These are phyloP conservation scores for Carassius auratus DNA, from an alignment of 2,113 vertebrate species.

Conservation along the genomic window DNA sequence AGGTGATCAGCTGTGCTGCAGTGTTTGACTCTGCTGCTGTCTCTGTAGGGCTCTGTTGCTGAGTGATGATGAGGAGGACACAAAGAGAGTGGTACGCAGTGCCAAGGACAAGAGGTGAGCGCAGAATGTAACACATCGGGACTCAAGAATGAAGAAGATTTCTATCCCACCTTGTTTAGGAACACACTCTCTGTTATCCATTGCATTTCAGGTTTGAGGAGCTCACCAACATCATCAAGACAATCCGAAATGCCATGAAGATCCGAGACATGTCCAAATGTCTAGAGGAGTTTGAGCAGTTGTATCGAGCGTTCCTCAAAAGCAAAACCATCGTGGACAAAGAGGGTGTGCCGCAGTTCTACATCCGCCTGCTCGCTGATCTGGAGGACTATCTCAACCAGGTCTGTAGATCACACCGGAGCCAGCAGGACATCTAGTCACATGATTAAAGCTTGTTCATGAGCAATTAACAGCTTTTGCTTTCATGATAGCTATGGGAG, in stretches of 20 bases:
- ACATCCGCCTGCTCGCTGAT: conserved; percentile 87
- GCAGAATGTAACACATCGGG: too few relatives aligned
- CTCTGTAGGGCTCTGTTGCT: conserved; percentile 79
- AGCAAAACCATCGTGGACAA: conserved; percentile 92
- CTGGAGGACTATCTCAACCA: conserved; percentile 90
- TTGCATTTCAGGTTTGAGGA: conserved; percentile 83
- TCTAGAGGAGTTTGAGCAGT: conserved; percentile 89
- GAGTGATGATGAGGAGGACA: conserved; percentile 93
- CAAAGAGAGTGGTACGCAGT: conserved; percentile 89
- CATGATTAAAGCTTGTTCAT: not conserved
- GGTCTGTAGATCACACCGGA: conserved; percentile 64
- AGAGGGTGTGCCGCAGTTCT: conserved; percentile 87
- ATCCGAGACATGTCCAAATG: conserved; percentile 91
- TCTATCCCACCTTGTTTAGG: too few relatives aligned
- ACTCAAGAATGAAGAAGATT: too few relatives aligned
- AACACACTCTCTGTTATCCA: not conserved
- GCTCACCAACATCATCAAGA: conserved; percentile 89
- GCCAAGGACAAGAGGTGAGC: conserved; percentile 89
- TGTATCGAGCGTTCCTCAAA: conserved; percentile 88
- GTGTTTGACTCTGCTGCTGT: too few relatives aligned
- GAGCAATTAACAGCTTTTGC: not conserved
- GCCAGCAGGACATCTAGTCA: not conserved
- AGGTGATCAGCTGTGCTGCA: too few relatives aligned
- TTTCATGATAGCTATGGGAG: conserved; percentile 82
- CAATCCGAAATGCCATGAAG: conserved; percentile 94